Conservation (phyloP, 2,113 vertebrate genomes). For the Tachysurus fulvidraco region DNA sequence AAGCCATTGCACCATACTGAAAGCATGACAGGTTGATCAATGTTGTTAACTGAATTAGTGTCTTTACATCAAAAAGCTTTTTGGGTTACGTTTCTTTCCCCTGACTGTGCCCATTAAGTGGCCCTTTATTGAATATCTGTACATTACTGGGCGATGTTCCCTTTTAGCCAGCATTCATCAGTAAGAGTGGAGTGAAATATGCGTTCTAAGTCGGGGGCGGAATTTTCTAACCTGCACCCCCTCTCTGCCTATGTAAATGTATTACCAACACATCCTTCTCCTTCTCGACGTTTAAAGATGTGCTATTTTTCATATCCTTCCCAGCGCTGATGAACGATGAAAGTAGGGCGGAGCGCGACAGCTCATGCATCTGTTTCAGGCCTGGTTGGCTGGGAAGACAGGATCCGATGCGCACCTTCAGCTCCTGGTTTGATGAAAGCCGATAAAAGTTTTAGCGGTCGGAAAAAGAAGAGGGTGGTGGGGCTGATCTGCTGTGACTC, state of each 20-base stretch:
- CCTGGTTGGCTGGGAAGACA: conserved; percentile 34
- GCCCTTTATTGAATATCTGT: conserved; percentile 91
- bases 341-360: conserved; percentile 40
- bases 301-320: conserved; percentile 63
- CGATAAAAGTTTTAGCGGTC: conserved; percentile 52
- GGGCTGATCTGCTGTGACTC: conserved; percentile 42
- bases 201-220: conserved; percentile 64
- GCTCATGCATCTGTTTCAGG: conserved; percentile 49
- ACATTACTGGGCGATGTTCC: conserved; percentile 82
- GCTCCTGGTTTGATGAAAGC: conserved; percentile 51
- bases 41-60: conserved; percentile 94
- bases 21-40: conserved; percentile 97
- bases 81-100: conserved; percentile 77
- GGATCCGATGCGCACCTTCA: conserved; percentile 41
- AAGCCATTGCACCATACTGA: conserved; percentile 91
- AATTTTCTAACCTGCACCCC: conserved; percentile 62
- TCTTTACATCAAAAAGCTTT: conserved; percentile 98
- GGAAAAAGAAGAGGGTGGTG: not conserved
- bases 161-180: conserved; percentile 75
- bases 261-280: conserved; percentile 68
- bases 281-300: conserved; percentile 62
- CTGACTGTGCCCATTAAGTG: conserved; percentile 80
- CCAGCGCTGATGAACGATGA: conserved; percentile 54
- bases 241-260: conserved; percentile 62
- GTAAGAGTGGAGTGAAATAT: conserved; percentile 67